Evolutionary conservation across 2,888 invertebrate genomes (phyloP).

Genomic region (Auanema freiburgensis): DNA sequence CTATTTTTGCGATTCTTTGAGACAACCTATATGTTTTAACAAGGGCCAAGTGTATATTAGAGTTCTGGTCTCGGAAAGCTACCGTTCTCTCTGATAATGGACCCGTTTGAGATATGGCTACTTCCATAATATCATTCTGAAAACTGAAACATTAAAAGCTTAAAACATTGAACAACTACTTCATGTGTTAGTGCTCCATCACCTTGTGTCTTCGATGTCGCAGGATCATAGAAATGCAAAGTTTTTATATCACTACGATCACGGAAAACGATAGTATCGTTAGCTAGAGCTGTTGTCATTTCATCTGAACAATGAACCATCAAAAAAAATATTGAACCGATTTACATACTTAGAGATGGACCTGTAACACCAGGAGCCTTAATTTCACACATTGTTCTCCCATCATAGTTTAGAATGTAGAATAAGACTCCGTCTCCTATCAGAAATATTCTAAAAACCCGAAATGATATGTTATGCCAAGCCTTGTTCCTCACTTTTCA

Average conservation of each 20-base stretch:
- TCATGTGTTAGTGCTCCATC: constrained; percentile 79
- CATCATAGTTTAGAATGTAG: constrained; percentile 89
- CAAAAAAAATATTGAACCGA: no score
- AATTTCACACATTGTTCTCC: constrained; percentile 81
- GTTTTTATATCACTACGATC: constrained; percentile 83
- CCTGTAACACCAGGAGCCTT: constrained; percentile 72
- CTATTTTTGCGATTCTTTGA: constrained; percentile 76
- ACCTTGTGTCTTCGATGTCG: constrained; percentile 76
- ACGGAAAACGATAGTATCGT: constrained; percentile 83
- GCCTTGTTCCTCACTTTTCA: constrained; percentile 76
- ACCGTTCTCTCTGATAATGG: constrained; percentile 79
- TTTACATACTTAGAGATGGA: constrained; percentile 19
- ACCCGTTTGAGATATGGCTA: constrained; percentile 82
- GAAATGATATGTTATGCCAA: no score
- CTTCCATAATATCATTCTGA: constrained; percentile 76
- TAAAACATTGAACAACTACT: constrained; percentile 50
- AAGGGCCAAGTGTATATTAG: constrained; percentile 67
- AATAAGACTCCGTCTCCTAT: constrained; percentile 82
- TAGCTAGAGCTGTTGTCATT: constrained; percentile 76
- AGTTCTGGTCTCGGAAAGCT: constrained; percentile 77
- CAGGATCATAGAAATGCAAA: constrained; percentile 78
- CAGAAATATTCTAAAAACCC: constrained; percentile 79
- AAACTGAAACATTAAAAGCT: constrained; percentile 4
- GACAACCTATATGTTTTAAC: constrained; percentile 74
- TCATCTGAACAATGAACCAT: background rate